Evolutionary conservation across 2,113 vertebrate genomes (phyloP).

Genomic region (Arothron firmamentum): DNA sequence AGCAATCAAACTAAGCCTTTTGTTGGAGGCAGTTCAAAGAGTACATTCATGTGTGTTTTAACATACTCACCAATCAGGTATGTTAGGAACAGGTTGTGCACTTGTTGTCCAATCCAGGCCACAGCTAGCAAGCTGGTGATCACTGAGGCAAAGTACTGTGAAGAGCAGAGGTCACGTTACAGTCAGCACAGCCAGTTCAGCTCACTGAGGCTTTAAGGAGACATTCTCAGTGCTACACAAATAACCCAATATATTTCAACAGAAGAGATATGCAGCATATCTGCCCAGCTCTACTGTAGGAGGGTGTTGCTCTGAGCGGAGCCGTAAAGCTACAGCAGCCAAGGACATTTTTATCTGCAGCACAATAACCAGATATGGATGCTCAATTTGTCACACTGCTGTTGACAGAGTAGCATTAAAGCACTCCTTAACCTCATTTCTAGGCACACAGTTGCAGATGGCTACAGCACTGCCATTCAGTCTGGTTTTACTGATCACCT

Average conservation of each 20-base stretch:
- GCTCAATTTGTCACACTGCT: not conserved
- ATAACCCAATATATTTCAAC: not conserved
- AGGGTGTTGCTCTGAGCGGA: conserved; percentile 37
- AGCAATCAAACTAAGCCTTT: not conserved
- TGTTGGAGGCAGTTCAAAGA: too few relatives aligned
- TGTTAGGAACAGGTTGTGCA: conserved; percentile 96
- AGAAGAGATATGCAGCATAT: not conserved
- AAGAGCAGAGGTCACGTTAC: conserved; percentile 8
- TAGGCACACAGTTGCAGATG: not conserved
- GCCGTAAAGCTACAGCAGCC: conserved; percentile 43
- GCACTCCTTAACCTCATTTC: too few relatives aligned
- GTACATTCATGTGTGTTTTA: too few relatives aligned
- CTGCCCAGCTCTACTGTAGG: not conserved
- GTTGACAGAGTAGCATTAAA: not conserved
- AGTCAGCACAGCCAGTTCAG: too few relatives aligned
- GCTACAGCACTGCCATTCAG: too few relatives aligned
- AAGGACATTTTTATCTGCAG: conserved; percentile 45
- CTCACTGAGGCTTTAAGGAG: too few relatives aligned
- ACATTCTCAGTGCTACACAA: not conserved
- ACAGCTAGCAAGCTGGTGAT: conserved; percentile 82
- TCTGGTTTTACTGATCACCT: too few relatives aligned
- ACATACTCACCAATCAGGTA: conserved; percentile 89
- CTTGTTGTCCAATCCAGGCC: conserved; percentile 97
- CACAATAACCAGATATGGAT: not conserved
- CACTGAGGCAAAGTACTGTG: conserved; percentile 92